Conservation (phyloP, 2,797 vertebrate species). For the Cirrhinus molitorella region DNA sequence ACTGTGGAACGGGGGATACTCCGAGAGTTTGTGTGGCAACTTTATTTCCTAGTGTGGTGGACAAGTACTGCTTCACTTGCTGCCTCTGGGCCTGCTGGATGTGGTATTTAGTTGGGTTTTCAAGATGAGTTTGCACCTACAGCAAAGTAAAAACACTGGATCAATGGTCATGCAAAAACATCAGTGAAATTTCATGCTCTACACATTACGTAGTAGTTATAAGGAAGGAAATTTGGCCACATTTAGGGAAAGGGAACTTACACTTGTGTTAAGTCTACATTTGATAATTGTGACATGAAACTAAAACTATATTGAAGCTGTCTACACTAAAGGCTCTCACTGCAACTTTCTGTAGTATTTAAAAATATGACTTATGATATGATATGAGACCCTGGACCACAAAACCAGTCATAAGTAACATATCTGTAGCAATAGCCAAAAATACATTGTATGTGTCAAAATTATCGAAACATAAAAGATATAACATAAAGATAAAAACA, state of each 20-base stretch:
- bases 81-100: slow-evolving; percentile 91
- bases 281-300: not conserved
- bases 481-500: no score
- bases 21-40: slow-evolving; percentile 82
- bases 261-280: not conserved
- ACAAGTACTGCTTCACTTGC: slow-evolving; percentile 92
- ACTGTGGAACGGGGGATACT: slow-evolving; percentile 75
- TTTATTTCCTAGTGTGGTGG: slow-evolving; percentile 87
- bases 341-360: not conserved
- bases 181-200: not conserved
- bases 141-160: slow-evolving; percentile 9
- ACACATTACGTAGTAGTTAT: not conserved
- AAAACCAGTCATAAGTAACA: no score
- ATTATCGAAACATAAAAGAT: no score
- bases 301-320: not conserved
- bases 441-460: no score
- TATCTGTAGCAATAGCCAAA: no score
- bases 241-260: not conserved
- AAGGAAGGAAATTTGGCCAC: not conserved
- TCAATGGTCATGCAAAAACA: not conserved
- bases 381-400: no score
- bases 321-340: not conserved
- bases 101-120: slow-evolving; percentile 94
- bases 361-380: not conserved
- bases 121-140: slow-evolving; percentile 93